Base-by-base conservation (phyloP, 2,797 vertebrate genomes). In the Lagocephalus sceleratus region DNA sequence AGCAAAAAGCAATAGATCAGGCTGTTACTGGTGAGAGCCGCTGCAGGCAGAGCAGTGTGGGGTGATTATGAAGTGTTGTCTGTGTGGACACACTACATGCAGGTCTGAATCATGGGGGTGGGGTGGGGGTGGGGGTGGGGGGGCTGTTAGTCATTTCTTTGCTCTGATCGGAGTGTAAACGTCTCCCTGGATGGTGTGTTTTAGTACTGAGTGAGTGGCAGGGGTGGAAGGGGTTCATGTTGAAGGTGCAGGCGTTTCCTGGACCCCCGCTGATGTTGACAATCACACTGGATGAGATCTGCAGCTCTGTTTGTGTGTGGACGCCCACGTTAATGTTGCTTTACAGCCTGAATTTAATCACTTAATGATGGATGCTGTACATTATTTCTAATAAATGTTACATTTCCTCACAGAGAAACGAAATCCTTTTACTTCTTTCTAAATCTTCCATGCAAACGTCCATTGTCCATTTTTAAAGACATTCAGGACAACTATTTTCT, bases 1-100 rank as follows among this genome's bases (percentile, higher is more conserved):
- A 79, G 81, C 17, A 77, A 82, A 83, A 75, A 84, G 88, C 85
- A 83, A 88, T 66, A 78, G 85, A 87, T 64, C 65, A 58, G 79
- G 85, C 67, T 63, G 75, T 63, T 76, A 76, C 56, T 68, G 66
- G 51, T 54, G 65, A 53, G 75, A 83, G 69, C 68, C 53, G 57
- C 64, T 64, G 66, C 76, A 75, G 85, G 68, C 76, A 68, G 50
- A 51, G 78, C 78, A 75, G 68, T 47, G 63, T 17, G 45, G 51
- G 51, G 60, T 60, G 56, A 54, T 39, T 25, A 16, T 43, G 39
- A 47, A 44, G 54, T 47, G 40, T 44, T 35, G 40, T 47, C 40
- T 29, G 42, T 32, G 40, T 14, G 2, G 12, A 19, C 6, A 8
- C 7, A 51, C 45, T 9, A 53, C 81, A 82, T 85, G 84, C 83